These are phyloP conservation scores for Cardinalis cardinalis DNA, from an alignment of 2,113 vertebrate genomes.

Conservation along the genomic window DNA sequence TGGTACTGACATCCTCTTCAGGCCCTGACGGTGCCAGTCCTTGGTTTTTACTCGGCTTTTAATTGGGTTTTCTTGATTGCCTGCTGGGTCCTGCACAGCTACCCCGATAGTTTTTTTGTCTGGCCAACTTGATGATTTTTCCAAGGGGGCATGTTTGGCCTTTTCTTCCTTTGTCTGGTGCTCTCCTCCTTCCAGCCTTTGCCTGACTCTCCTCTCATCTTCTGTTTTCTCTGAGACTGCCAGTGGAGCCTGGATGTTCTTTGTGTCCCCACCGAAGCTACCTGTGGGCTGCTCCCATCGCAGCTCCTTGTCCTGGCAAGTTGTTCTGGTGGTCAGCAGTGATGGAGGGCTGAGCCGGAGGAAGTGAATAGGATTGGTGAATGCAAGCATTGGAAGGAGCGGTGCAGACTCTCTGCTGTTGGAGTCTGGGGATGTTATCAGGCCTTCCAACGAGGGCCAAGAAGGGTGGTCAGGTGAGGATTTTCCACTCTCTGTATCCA, in stretches of 20 bases:
- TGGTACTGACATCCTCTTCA: conserved; percentile 68
- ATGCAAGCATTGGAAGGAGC: conserved; percentile 50
- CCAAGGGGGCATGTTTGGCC: conserved; percentile 57
- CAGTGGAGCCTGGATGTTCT: not conserved
- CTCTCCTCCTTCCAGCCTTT: not conserved
- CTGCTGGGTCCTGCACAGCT: not conserved
- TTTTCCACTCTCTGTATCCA: not conserved
- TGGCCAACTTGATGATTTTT: conserved; percentile 77
- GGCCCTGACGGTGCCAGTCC: conserved; percentile 73
- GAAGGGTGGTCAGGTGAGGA: conserved; percentile 31
- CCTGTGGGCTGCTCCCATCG: not conserved
- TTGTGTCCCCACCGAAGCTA: not conserved
- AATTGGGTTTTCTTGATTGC: not conserved
- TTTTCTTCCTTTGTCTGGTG: not conserved
- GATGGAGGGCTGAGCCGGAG: conserved; percentile 55
- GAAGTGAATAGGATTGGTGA: conserved; percentile 68
- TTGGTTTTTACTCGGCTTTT: conserved; percentile 58
- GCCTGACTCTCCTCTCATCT: not conserved
- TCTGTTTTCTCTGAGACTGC: not conserved
- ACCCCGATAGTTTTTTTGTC: not conserved
- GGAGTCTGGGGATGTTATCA: not conserved
- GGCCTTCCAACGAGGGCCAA: conserved; percentile 43
- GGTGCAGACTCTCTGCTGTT: not conserved
- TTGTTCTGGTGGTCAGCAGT: not conserved
- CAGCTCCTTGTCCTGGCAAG: not conserved